Conservation (phyloP, 2,888 invertebrate species). For the Listrodromus nycthemerus region DNA sequence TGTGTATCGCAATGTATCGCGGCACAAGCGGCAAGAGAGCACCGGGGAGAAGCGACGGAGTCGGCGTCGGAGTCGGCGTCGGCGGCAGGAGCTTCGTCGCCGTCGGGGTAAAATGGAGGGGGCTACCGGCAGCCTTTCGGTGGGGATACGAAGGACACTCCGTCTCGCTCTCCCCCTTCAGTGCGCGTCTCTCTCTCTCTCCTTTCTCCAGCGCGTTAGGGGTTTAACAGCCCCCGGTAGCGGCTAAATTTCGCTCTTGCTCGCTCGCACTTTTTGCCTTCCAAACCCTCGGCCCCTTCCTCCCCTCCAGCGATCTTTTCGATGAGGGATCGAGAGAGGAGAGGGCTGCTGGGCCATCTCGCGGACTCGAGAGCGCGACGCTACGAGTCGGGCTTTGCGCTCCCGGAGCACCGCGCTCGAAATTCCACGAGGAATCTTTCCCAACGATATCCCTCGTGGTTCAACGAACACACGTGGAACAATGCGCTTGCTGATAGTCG, state of each 20-base stretch:
- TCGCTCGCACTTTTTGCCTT: constrained; percentile 52
- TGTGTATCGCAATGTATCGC: constrained; percentile 84
- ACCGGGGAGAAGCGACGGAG: constrained; percentile 69
- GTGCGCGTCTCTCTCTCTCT: constrained; percentile 26
- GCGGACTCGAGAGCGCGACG: neutral
- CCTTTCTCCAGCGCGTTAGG: constrained; percentile 36
- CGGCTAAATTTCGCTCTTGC: constrained; percentile 35
- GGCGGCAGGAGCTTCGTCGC: constrained; percentile 70
- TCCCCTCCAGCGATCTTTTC: neutral
- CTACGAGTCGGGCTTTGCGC: constrained; percentile 29
- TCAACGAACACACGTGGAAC: neutral
- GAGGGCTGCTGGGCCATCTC: constrained; percentile 47
- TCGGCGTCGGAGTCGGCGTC: constrained; percentile 73
- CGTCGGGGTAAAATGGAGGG: constrained; percentile 68
- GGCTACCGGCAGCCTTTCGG: constrained; percentile 68
- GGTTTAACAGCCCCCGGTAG: constrained; percentile 50
- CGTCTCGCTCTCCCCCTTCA: constrained; percentile 32
- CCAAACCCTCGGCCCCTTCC: neutral
- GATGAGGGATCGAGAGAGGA: constrained; percentile 46
- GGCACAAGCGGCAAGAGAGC: constrained; percentile 72
- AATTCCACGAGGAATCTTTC: constrained; percentile 2
- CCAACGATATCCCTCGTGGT: too few relatives aligned
- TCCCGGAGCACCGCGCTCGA: neutral
- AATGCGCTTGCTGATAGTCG: neutral
- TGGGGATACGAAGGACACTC: constrained; percentile 75